phyloP scores from a whole-genome alignment of 2,888 invertebrate genomes.

The Phania funesta region DNA sequence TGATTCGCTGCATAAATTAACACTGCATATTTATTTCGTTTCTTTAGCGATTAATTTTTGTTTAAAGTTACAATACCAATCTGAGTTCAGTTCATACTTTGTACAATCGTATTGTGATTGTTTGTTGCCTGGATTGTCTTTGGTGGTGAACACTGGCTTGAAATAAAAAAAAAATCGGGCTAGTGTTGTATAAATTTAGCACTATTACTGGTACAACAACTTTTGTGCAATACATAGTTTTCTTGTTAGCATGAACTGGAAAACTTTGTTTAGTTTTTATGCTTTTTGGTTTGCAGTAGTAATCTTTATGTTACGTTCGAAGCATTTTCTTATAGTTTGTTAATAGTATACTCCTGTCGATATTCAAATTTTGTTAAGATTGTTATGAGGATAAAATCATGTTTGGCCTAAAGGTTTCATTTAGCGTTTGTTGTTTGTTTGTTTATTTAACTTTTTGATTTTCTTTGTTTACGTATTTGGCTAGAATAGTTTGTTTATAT shows the following conservation, averaged over 20 bases:
- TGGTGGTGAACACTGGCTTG: background rate
- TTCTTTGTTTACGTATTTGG: constrained; percentile 8
- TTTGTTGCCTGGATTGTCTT: constrained; percentile 8
- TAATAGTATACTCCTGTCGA: constrained; percentile 48
- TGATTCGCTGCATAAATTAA: constrained; percentile 68
- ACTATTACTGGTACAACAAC: background rate
- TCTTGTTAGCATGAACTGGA: constrained; percentile 2
- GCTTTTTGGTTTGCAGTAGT: background rate
- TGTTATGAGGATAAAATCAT: constrained; percentile 60
- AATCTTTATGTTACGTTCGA: background rate
- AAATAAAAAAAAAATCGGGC: background rate
- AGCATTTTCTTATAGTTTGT: background rate
- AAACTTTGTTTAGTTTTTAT: constrained; percentile 1
- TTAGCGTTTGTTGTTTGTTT: constrained; percentile 13
- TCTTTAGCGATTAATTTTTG: constrained; percentile 50
- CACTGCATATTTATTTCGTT: constrained; percentile 60
- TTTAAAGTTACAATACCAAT: constrained; percentile 47
- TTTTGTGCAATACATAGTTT: background rate
- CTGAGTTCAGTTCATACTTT: background rate
- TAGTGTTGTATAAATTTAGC: constrained; percentile 3
- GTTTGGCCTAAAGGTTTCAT: constrained; percentile 57
- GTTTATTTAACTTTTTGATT: constrained; percentile 20
- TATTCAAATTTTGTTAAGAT: constrained; percentile 46
- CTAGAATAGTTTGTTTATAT: constrained; percentile 50
- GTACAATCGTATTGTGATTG: background rate